phyloP scores from a whole-genome alignment of 2,888 invertebrate genomes.

The Nephrotoma flavescens region DNA sequence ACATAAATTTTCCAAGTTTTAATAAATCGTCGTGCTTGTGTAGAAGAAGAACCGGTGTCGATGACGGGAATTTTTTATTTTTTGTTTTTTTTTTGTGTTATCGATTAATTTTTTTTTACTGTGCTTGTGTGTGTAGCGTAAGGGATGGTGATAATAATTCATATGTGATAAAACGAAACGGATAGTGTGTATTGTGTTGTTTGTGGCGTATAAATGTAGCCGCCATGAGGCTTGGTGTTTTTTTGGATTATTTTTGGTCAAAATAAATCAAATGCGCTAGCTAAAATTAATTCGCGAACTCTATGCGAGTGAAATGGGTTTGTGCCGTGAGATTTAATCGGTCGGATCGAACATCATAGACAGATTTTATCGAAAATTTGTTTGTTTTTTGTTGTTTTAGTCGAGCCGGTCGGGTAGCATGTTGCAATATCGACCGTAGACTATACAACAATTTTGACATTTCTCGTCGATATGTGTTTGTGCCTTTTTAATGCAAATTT shows the following conservation, averaged over 20 bases:
- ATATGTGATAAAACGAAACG: neutral
- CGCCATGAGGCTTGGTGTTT: neutral
- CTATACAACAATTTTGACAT: neutral
- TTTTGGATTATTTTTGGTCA: neutral
- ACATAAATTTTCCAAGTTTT: neutral
- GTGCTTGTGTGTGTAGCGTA: neutral
- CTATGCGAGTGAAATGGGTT: neutral
- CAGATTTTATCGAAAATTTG: neutral
- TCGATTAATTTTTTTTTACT: neutral
- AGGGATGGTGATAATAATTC: neutral
- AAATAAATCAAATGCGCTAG: neutral
- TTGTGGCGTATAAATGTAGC: neutral
- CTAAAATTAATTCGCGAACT: neutral
- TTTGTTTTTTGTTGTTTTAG: neutral
- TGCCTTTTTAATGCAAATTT: neutral
- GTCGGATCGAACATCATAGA: neutral
- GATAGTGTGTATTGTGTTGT: neutral
- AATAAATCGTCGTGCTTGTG: neutral
- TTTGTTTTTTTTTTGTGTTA: neutral
- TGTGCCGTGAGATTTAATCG: neutral
- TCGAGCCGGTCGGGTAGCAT: neutral
- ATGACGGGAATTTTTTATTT: neutral
- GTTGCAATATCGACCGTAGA: neutral
- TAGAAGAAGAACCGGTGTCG: neutral
- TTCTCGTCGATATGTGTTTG: neutral